A percentile compares a stretch with the other conserved stretches of the same genome.
Evolutionary conservation across 2,888 invertebrate genomes (phyloP).

Genomic region (Carpatolechia fugitivella): DNA sequence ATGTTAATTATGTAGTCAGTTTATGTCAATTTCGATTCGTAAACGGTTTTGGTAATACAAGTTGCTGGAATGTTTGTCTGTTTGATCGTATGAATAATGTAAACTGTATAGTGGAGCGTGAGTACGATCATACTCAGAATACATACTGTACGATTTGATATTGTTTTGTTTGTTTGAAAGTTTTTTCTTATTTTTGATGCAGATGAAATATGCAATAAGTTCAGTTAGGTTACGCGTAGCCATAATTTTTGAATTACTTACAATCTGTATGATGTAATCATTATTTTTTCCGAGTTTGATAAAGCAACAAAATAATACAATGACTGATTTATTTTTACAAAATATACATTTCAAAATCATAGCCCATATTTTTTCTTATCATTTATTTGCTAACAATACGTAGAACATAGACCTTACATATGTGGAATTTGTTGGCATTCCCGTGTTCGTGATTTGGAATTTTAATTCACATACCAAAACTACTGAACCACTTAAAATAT

Average conservation of each 20-base stretch:
- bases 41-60: slow-evolving; percentile 33
- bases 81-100: slow-evolving; percentile 22
- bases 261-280: too few species aligned
- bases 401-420: background rate
- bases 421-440: background rate
- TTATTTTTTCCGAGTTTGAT: too few species aligned
- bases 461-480: background rate
- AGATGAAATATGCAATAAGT: too few species aligned
- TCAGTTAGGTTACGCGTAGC: too few species aligned
- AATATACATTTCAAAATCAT: too few species aligned
- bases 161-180: too few species aligned
- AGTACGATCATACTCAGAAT: background rate
- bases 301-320: too few species aligned
- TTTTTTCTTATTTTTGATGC: too few species aligned
- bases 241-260: too few species aligned
- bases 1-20: slow-evolving; percentile 39
- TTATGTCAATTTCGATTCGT: slow-evolving; percentile 39
- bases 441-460: background rate
- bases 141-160: background rate
- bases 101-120: slow-evolving; percentile 7
- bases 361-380: too few species aligned
- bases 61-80: slow-evolving; percentile 29
- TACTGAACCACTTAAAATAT: background rate
- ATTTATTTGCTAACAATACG: too few species aligned
- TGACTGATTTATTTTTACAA: too few species aligned